Percentiles rank a stretch among this genome's conserved stretches.
These are phyloP conservation scores for Arion vulgaris DNA, from an alignment of 1,140 invertebrate species.

Conservation along the genomic window DNA sequence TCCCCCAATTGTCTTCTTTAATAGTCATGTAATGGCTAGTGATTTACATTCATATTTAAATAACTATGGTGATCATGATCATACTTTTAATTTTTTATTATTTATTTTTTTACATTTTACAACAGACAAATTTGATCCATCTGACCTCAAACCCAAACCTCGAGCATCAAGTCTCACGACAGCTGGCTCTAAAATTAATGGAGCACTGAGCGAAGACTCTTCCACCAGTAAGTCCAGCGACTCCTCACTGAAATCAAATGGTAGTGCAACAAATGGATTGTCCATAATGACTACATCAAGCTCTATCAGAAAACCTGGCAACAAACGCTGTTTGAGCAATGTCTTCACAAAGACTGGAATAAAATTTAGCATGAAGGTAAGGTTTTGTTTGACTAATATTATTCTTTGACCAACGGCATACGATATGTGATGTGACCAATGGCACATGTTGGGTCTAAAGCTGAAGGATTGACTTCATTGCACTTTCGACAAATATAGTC, in stretches of 20 bases:
- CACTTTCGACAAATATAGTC: too few relatives aligned
- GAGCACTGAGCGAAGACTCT: conserved; percentile 6
- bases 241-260: background rate
- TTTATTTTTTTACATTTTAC: background rate
- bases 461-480: too few relatives aligned
- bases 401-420: too few relatives aligned
- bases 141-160: conserved; percentile 42
- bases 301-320: conserved; percentile 15
- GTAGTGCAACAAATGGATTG: conserved; percentile 11
- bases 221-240: background rate
- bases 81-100: too few relatives aligned
- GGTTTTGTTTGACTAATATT: too few relatives aligned
- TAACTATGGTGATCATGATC: too few relatives aligned
- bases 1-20: too few relatives aligned
- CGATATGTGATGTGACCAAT: too few relatives aligned
- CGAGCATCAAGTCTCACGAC: background rate
- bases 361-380: conserved; percentile 37
- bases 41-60: too few relatives aligned
- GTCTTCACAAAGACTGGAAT: conserved; percentile 28
- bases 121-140: conserved; percentile 47
- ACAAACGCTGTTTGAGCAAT: conserved; percentile 16
- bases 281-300: background rate
- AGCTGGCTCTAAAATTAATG: background rate
- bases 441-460: too few relatives aligned
- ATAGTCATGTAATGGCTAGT: too few relatives aligned